phyloP scores from a whole-genome alignment of 2,113 vertebrate genomes.

The Clarias batrachus region DNA sequence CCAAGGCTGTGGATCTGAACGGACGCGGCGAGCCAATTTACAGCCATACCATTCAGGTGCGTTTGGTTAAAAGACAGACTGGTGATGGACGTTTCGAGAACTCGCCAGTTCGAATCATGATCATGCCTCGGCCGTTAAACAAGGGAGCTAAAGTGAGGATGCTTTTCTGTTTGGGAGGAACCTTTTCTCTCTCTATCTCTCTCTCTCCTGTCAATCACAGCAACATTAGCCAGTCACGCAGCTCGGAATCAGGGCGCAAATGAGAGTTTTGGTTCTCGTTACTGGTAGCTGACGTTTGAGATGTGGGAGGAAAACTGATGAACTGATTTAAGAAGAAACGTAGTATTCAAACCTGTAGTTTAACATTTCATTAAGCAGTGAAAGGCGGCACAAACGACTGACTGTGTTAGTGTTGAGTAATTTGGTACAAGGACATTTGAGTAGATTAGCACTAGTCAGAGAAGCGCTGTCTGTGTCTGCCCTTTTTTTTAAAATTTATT shows the following conservation, averaged over 20 bases:
- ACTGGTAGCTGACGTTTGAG: not conserved
- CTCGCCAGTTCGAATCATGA: not conserved
- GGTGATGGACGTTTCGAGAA: not conserved
- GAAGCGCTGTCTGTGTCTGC: not conserved
- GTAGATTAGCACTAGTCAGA: not conserved
- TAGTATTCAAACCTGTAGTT: no score
- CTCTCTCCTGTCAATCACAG: not conserved
- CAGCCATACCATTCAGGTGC: conserved; percentile 91
- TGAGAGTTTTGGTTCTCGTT: no score
- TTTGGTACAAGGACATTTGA: not conserved
- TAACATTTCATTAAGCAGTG: not conserved
- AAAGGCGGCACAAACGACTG: not conserved
- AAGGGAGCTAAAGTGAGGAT: not conserved
- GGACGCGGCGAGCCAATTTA: conserved; percentile 81
- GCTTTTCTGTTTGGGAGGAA: not conserved
- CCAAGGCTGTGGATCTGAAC: conserved; percentile 72
- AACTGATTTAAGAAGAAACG: no score
- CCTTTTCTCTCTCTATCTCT: not conserved
- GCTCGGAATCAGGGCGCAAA: no score
- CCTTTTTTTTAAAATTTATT: not conserved
- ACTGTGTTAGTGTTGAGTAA: not conserved
- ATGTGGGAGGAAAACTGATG: no score
- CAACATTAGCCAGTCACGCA: not conserved
- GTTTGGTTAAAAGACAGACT: not conserved
- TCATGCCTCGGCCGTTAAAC: not conserved